These are phyloP conservation scores for Chaetura pelagica DNA, from an alignment of 2,113 vertebrate species.

Conservation along the genomic window DNA sequence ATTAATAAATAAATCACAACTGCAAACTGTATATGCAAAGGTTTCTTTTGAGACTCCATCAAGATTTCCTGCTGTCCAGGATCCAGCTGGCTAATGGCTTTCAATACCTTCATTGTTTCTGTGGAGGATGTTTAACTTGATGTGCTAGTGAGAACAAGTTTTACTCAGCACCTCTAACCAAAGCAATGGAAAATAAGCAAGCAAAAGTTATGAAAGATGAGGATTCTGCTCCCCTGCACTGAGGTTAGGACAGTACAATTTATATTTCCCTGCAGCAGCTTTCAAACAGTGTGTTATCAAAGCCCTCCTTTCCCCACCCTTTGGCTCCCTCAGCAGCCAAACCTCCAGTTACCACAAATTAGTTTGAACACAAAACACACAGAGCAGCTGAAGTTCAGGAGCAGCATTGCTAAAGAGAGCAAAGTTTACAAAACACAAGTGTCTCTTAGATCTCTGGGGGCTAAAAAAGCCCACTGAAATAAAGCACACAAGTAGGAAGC, in stretches of 20 bases:
- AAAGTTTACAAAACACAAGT: not conserved
- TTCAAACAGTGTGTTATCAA: not conserved
- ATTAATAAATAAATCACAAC: not conserved
- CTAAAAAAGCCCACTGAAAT: not conserved
- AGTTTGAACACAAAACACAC: not conserved
- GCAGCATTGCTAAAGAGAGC: not conserved
- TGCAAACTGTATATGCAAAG: not conserved
- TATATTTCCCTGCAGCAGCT: not conserved
- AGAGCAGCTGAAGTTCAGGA: not conserved
- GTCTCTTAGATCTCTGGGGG: not conserved
- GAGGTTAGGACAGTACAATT: fast-evolving
- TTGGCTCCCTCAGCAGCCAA: not conserved
- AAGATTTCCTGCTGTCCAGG: not conserved
- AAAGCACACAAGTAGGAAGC: not conserved
- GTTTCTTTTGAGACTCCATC: not conserved
- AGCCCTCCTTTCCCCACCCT: not conserved
- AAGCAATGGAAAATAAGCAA: not conserved
- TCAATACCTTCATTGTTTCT: not conserved
- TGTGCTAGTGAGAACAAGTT: not conserved
- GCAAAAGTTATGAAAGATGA: not conserved
- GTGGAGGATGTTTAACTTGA: not conserved
- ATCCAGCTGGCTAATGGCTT: not conserved
- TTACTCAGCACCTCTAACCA: not conserved
- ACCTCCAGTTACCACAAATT: not conserved
- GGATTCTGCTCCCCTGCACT: not conserved